Evolutionary conservation across 2,888 invertebrate species (phyloP).

Genomic region (Drosophila leonis): DNA sequence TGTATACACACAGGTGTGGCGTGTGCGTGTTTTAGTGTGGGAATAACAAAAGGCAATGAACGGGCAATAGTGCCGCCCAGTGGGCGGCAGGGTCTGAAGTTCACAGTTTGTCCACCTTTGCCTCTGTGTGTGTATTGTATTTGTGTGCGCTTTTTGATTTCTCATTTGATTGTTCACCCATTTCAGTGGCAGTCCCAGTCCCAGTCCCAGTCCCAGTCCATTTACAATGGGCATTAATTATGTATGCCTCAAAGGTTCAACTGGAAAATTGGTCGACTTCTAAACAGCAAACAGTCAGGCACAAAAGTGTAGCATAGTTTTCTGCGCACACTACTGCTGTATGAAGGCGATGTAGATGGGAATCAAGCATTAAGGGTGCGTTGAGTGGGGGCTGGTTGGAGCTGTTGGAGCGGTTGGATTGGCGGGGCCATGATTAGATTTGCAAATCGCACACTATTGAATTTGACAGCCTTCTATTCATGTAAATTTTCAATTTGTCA

Average conservation of each 20-base stretch:
- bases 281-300: slow-evolving; percentile 44
- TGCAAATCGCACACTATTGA: slow-evolving; percentile 57
- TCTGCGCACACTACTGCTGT: slow-evolving; percentile 19
- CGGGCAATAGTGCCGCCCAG: slow-evolving; percentile 37
- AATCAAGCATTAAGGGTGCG: slow-evolving; percentile 4
- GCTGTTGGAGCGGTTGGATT: neutral
- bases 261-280: slow-evolving; percentile 35
- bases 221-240: slow-evolving; percentile 60
- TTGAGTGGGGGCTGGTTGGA: neutral
- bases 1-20: slow-evolving; percentile 43
- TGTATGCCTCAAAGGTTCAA: slow-evolving; percentile 62
- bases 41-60: slow-evolving; percentile 59
- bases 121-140: slow-evolving; percentile 7
- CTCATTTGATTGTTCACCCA: slow-evolving; percentile 53
- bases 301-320: slow-evolving; percentile 56
- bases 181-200: slow-evolving; percentile 34
- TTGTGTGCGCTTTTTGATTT: slow-evolving; percentile 53
- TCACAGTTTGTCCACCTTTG: slow-evolving; percentile 21
- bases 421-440: slow-evolving; percentile 51
- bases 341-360: neutral
- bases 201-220: slow-evolving; percentile 17
- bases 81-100: slow-evolving; percentile 42
- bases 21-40: slow-evolving; percentile 36
- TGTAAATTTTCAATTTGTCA: slow-evolving; percentile 56
- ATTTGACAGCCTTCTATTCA: slow-evolving; percentile 56